Percentiles rank a stretch among this genome's conserved stretches.
Conservation (phyloP, 2,797 vertebrate species). For the Sebastes hubbsi region DNA sequence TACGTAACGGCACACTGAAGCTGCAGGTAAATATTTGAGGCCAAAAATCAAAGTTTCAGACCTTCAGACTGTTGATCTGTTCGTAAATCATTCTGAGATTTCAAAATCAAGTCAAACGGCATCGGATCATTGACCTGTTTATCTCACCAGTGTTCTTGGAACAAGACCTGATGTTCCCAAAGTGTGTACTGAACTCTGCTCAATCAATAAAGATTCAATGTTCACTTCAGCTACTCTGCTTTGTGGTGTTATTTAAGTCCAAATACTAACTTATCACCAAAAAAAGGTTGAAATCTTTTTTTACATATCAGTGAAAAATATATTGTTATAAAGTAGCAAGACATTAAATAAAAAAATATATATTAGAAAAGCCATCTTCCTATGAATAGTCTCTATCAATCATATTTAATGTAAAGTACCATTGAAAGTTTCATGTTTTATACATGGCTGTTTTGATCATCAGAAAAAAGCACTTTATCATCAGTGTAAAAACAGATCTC, state of each 20-base stretch:
- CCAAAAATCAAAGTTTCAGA: neutral
- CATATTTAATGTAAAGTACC: neutral
- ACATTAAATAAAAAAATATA: neutral
- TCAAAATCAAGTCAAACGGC: conserved; percentile 9
- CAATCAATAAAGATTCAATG: conserved; percentile 65
- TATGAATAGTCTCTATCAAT: neutral
- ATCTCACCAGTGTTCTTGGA: conserved; percentile 4
- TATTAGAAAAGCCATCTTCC: neutral
- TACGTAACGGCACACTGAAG: neutral
- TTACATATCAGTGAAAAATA: neutral
- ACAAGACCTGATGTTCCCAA: conserved; percentile 1
- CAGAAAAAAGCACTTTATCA: neutral
- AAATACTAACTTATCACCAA: too few species aligned
- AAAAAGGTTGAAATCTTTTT: neutral
- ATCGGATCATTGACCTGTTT: conserved; percentile 25
- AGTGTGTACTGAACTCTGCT: conserved; percentile 39
- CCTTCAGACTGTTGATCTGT: neutral
- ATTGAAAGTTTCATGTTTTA: neutral
- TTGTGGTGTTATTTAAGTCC: too few species aligned
- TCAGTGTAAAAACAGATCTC: neutral
- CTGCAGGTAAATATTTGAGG: neutral
- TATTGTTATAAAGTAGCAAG: too few species aligned
- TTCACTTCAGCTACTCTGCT: conserved; percentile 48
- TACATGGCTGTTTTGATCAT: neutral
- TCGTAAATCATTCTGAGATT: conserved; percentile 25